Percentiles rank a stretch among this genome's conserved stretches.
These are phyloP conservation scores for Xestia ashworthii DNA, from an alignment of 2,888 invertebrate genomes.

Conservation along the genomic window DNA sequence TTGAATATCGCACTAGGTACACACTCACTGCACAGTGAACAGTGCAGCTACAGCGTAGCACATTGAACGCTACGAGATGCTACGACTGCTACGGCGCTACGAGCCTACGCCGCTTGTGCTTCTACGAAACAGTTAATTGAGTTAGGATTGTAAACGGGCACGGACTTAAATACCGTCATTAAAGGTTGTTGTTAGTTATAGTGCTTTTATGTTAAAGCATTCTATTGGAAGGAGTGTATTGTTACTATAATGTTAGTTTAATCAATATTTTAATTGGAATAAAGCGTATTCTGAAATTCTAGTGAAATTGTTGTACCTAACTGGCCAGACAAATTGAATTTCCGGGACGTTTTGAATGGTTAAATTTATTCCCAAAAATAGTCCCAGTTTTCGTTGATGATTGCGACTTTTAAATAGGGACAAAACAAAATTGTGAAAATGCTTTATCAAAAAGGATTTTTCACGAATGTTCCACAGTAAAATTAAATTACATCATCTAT, in stretches of 20 bases:
- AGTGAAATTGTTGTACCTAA: background rate
- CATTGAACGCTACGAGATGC: constrained; percentile 54
- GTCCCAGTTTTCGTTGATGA: background rate
- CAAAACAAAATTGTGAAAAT: background rate
- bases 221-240: background rate
- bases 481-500: background rate
- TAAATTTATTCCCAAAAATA: background rate
- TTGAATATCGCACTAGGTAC: constrained; percentile 22
- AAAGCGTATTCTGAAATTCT: background rate
- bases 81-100: constrained; percentile 59
- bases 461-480: background rate
- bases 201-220: constrained; percentile 24
- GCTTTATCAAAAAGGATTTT: background rate
- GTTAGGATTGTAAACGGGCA: constrained; percentile 50
- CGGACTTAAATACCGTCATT: constrained; percentile 37
- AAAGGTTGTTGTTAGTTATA: constrained; percentile 28
- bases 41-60: constrained; percentile 48
- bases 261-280: background rate
- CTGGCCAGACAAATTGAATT: background rate
- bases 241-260: background rate
- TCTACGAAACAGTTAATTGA: constrained; percentile 54
- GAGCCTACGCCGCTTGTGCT: constrained; percentile 51
- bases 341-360: background rate
- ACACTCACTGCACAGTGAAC: background rate
- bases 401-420: background rate